These are phyloP conservation scores for Megamerina dolium DNA, from an alignment of 2,888 invertebrate genomes.

Conservation along the genomic window DNA sequence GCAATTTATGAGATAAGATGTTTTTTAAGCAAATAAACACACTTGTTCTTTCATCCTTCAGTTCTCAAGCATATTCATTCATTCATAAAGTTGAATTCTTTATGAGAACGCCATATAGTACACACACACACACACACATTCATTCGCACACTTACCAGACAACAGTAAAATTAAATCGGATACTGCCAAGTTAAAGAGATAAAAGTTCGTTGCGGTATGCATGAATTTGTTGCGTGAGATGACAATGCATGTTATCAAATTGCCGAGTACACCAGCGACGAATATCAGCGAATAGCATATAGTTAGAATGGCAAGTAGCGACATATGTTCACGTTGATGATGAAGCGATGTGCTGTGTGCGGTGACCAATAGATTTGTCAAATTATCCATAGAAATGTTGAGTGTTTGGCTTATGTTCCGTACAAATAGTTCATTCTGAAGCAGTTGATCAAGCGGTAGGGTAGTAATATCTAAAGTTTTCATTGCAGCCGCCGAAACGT, in stretches of 20 bases:
- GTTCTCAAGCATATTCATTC: too few relatives aligned
- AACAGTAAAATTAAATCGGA: constrained; percentile 74
- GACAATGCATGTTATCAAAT: constrained; percentile 78
- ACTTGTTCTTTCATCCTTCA: too few relatives aligned
- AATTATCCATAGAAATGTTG: constrained; percentile 42
- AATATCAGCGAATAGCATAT: constrained; percentile 58
- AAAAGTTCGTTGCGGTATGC: constrained; percentile 77
- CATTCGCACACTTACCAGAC: constrained; percentile 60
- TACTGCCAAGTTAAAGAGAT: constrained; percentile 78
- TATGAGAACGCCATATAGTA: too few relatives aligned
- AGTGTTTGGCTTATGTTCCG: constrained; percentile 42
- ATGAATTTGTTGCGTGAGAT: constrained; percentile 75
- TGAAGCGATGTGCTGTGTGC: constrained; percentile 16
- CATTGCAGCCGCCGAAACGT: too few relatives aligned
- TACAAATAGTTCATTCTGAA: constrained; percentile 40
- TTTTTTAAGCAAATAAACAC: too few relatives aligned
- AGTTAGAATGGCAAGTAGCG: constrained; percentile 54
- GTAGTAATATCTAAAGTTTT: neutral
- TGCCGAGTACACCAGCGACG: constrained; percentile 72
- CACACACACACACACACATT: too few relatives aligned
- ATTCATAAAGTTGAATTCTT: too few relatives aligned
- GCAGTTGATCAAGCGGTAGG: constrained; percentile 13
- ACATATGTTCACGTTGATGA: constrained; percentile 26
- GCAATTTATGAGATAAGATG: too few relatives aligned
- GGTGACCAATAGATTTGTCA: constrained; percentile 30